phyloP scores from a whole-genome alignment of 1,140 invertebrate species.

The Nebria ingens region DNA sequence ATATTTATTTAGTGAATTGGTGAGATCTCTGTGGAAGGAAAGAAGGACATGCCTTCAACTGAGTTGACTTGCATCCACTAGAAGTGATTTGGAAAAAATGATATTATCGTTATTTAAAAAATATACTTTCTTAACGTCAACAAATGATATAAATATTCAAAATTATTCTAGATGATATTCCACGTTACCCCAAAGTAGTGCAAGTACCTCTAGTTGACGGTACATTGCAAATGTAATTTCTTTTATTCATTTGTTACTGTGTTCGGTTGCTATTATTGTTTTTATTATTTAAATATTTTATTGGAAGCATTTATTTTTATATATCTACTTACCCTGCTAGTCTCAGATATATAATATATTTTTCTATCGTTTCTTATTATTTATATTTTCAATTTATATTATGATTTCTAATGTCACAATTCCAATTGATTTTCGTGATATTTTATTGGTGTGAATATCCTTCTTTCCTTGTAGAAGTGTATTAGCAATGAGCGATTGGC shows the following conservation, averaged over 20 bases:
- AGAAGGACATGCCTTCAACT: not conserved
- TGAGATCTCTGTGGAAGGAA: not conserved
- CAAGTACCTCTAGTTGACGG: too few species aligned
- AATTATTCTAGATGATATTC: too few species aligned
- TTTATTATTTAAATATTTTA: not conserved
- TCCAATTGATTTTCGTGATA: not conserved
- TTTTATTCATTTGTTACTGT: not conserved
- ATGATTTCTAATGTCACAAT: not conserved
- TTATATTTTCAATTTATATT: not conserved
- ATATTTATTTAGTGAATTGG: not conserved
- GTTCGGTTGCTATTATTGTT: not conserved
- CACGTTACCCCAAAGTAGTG: too few species aligned
- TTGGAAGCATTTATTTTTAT: not conserved
- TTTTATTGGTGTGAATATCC: not conserved
- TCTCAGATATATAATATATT: not conserved
- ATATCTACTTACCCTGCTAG: not conserved
- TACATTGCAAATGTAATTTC: too few species aligned
- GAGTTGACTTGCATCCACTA: too few species aligned
- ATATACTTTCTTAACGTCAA: too few species aligned
- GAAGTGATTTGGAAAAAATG: too few species aligned
- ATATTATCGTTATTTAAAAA: too few species aligned
- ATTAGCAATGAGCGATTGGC: not conserved
- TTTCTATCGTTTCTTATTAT: not conserved
- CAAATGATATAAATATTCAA: too few species aligned
- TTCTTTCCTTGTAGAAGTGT: conserved; percentile 5